A percentile compares a stretch with the other conserved stretches of the same genome.
Conservation (phyloP, 2,113 vertebrate genomes). For the Lonchura striata region DNA sequence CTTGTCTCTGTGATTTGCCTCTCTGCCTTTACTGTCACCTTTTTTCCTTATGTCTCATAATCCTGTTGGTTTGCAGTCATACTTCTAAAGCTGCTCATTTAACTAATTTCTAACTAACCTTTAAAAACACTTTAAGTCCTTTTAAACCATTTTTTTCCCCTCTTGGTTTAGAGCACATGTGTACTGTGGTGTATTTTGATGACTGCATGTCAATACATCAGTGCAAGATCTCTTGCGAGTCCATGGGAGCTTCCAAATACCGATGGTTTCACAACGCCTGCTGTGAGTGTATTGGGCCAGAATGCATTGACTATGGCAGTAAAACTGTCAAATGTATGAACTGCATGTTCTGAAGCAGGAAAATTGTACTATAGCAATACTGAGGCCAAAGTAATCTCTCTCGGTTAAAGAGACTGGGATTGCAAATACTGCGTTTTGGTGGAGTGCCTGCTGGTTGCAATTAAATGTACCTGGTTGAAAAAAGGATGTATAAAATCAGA, state of each 20-base stretch:
- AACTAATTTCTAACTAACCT: not conserved
- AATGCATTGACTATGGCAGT: slow-evolving; percentile 97
- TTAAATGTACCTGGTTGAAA: slow-evolving; percentile 3
- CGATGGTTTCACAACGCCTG: slow-evolving; percentile 99
- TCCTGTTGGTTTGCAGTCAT: not conserved
- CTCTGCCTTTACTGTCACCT: not conserved
- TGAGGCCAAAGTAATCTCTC: slow-evolving; percentile 48
- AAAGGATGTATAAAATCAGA: slow-evolving; percentile 45
- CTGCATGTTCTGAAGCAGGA: slow-evolving; percentile 88
- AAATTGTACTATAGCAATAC: not conserved
- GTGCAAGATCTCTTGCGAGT: slow-evolving; percentile 96
- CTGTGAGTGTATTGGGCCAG: slow-evolving; percentile 96
- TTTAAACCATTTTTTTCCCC: not conserved
- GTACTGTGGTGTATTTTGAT: slow-evolving; percentile 98
- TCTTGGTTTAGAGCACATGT: slow-evolving; percentile 84
- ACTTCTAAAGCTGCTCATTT: not conserved
- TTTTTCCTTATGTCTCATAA: not conserved
- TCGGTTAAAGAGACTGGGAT: not conserved
- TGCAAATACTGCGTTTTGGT: not conserved
- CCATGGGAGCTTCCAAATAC: slow-evolving; percentile 98
- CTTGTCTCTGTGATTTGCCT: not conserved
- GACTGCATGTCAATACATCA: slow-evolving; percentile 98
- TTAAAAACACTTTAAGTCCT: not conserved
- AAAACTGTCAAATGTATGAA: slow-evolving; percentile 96
- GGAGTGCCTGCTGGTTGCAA: slow-evolving; percentile 27